Conservation (phyloP, 1,140 invertebrate genomes). For the Aporrectodea caliginosa region DNA sequence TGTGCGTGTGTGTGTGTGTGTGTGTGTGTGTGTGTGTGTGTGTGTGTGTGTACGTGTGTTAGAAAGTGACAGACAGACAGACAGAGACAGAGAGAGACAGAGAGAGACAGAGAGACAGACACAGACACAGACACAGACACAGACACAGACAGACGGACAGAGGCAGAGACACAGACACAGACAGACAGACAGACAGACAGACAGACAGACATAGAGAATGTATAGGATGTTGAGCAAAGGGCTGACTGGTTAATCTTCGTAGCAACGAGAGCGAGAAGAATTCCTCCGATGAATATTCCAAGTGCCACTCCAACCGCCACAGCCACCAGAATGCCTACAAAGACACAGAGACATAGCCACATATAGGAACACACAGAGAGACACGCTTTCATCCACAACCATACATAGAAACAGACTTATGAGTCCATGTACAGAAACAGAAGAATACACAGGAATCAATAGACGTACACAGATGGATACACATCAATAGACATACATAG, state of each 20-base stretch:
- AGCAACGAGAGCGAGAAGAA: slow-evolving; percentile 11
- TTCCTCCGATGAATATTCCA: slow-evolving; percentile 20
- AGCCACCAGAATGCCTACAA: slow-evolving; percentile 20
- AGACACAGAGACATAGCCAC: not conserved
- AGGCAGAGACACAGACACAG: not conserved
- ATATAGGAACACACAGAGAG: not conserved
- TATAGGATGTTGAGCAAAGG: no score
- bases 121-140: not conserved
- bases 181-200: not conserved
- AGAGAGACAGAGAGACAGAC: not conserved
- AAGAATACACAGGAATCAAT: no score
- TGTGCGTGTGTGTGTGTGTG: no score
- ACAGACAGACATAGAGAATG: not conserved
- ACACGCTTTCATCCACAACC: no score
- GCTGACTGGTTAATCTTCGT: not conserved
- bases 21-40: no score
- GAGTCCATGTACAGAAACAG: no score
- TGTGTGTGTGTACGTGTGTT: no score
- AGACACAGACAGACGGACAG: not conserved
- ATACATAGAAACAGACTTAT: no score
- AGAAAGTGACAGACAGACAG: not conserved
- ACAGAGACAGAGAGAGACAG: not conserved
- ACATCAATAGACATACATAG: no score
- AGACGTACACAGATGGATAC: no score
- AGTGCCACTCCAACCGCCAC: slow-evolving; percentile 22